Evolutionary conservation across 2,888 invertebrate species (phyloP), one percentile per base, ranked within the genome.

Genomic region (Cephus spinipes): DNA sequence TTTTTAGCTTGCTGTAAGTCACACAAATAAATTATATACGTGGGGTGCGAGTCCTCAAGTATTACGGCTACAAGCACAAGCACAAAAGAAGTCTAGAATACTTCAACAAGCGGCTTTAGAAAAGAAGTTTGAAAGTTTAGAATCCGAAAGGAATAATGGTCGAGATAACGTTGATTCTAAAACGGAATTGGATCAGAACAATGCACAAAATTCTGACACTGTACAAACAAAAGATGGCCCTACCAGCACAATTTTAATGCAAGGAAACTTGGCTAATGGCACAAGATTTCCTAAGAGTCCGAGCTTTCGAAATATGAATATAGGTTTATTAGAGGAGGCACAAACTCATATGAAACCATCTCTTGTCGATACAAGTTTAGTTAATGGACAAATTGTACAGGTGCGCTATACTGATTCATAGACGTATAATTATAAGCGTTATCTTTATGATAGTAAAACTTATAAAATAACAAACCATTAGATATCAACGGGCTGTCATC

Each of bases 11-110:
- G 95, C 94, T 68, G 93, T 96, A 79, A 94, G 94, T 81, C 92
- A 92, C 30, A 93, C 94, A 77, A 95, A 96, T 88, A 93, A 93
- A 83, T 92, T 96, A 75, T 96, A 94, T 88, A 93, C 93, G 0
- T 97, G 96, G 96, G 96, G 96, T 3, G 94, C 95, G 73, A 96
- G 95, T 87, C 96, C 96, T 0, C 95, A 96, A 89, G 94, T 95
- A 79, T 92, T 96, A 11, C 93, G 96, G 74, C 90, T 95, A 34
- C 94, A 94, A 78, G 94, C 95, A 81, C 95, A 95, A 88, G 93
- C 94, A 4, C 93, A 94, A 86, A 93, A 94, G 76, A 93, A 94
- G 78, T 93, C 93, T 6, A 93, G 94, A 83, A 91, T 93, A 71
- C 91, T 92, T 75, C 93, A 93, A 82, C 93, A 93, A 82, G 90